Base-by-base conservation (phyloP, 2,888 invertebrate species). In the Blastobasis lacticolella region DNA sequence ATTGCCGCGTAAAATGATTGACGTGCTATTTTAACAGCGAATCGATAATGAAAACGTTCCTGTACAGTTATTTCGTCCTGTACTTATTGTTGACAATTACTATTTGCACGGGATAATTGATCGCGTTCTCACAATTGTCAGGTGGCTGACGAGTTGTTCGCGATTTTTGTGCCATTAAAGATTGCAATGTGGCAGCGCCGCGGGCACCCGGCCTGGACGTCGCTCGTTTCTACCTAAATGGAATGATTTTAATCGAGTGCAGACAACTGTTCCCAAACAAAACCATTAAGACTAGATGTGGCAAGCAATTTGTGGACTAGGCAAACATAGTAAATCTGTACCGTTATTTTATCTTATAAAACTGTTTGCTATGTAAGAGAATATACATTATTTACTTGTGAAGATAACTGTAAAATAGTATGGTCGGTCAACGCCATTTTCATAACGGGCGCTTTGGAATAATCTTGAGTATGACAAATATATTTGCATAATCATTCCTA, bases 101-200 rank as follows among this genome's bases (percentile, higher is more conserved):
- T 84, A 86, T 85, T 86, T 83, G 74, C 81, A 71, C 76, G 72
- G 71, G 78, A 85, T 87, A 88, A 88, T 87, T 87, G 86, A 87
- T 81, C 81, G 78, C 68, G 84, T 87, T 88, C 88, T 85, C 88
- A 87, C 88, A 86, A 87, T 84, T 82, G 85, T 87, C 87, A 83
- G 75, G 53, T 57, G 58, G 64, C 67, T 78, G 84, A 85, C 73
- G 81, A 83, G 81, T 72, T 66, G 79, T 71, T 75, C 68, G 79
- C 73, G 65, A 81, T 78, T 86, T 86, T 79, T 70, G 67, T 67
- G 58, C 64, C 66, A 66, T 69, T 84, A 81, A 76, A 73, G 65
- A 65, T 63, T 58, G 69, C 64, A 61, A 62, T 63, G 73, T 69
- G 60, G 64, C 58, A 76, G 76, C 79, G 75, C 76, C 75, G 72